Base-by-base conservation (phyloP, 2,888 invertebrate species). In the Unio pictorum region DNA sequence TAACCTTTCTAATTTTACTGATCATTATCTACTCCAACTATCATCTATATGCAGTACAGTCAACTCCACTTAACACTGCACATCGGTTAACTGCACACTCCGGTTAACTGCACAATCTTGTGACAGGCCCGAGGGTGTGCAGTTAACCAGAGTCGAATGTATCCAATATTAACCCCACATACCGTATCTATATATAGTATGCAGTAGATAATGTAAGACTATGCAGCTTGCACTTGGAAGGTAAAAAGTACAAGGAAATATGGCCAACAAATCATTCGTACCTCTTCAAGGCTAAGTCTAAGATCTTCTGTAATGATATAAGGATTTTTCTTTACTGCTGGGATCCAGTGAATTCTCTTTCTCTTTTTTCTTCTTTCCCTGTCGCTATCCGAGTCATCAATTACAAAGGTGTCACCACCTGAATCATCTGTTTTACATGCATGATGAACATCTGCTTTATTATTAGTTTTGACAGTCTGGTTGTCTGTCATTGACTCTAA, bases 201-300 rank as follows among this genome's bases (percentile, higher is more conserved):
- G 45, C 45, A 45, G 11, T 11, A 18, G 18, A 59, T 18, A 59
- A 26, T 23, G 0, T 59, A 59, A 18, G 11, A 15, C 59, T 11
- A 59, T 0, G 3, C 23, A 18, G 59, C 3, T 11, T 59, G 26
- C 59, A 59, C 3, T 18, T 23, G 3, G 0, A 11, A 59, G 8
- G 26, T 28, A 28, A 56, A 45, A 45, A 15, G 15, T 45, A 45
- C 3, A 55, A 26, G 0, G 26, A 6, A 54, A 11, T n/a, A 8
- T 18, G 11, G 4, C 23, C 63, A 26, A 17, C n/a, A 61, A 61
- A n/a, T 18, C 57, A 55, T 17, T 2, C 45, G 26, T 74, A 87
- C 87, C 83, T 87, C 87, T 72, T 86, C 86, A 58, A 81, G 69
- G 34, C 75, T 80, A 8, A 87, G 65, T 60, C 84, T 75, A 8